These are phyloP conservation scores for Megaceryle maxima DNA, from an alignment of 2,113 vertebrate species.

Conservation along the genomic window DNA sequence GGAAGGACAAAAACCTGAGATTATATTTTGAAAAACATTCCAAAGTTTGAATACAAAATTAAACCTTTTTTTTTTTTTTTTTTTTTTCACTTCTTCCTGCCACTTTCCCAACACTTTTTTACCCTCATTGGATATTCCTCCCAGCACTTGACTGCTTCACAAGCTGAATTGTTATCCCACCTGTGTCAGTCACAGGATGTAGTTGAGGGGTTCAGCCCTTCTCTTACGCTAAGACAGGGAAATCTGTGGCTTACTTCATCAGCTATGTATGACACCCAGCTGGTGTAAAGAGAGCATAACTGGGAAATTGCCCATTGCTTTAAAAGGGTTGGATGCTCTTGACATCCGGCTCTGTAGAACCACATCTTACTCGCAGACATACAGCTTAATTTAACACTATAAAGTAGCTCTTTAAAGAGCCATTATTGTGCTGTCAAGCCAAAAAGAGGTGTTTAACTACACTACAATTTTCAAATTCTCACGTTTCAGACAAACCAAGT, in stretches of 20 bases:
- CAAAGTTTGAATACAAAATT: neutral
- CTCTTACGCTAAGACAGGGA: neutral
- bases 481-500: neutral
- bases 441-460: neutral
- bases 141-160: neutral
- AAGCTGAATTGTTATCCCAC: neutral
- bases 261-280: neutral
- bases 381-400: neutral
- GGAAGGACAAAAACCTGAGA: neutral
- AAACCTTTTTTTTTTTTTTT: neutral
- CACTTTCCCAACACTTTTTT: too few species aligned
- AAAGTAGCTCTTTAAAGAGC: neutral
- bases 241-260: neutral
- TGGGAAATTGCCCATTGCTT: neutral
- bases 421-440: neutral
- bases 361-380: neutral
- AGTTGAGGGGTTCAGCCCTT: neutral
- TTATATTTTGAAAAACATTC: conserved; percentile 39
- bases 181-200: neutral
- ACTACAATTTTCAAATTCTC: neutral
- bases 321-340: neutral
- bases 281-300: neutral
- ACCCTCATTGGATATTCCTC: neutral
- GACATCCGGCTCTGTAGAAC: neutral
- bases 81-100: neutral